A percentile compares a stretch with the other conserved stretches of the same genome.
Conservation (phyloP, 1,140 invertebrate species). For the Drosophila bipectinata region DNA sequence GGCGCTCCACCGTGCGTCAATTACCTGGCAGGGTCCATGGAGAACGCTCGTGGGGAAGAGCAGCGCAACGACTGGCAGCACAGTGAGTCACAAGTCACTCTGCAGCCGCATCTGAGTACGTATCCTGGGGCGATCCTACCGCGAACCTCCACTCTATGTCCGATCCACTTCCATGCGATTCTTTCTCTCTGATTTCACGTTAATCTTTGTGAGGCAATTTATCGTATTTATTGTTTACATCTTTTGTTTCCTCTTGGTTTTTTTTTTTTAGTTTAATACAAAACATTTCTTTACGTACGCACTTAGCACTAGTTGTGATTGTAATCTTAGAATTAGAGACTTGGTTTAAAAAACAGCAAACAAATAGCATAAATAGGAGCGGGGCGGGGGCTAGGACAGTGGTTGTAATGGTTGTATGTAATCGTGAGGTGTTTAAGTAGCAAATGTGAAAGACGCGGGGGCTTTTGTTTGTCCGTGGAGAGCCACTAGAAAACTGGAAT, state of each 20-base stretch:
- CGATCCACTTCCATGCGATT: conserved; percentile 20
- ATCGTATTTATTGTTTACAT: conserved; percentile 40
- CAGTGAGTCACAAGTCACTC: conserved; percentile 87
- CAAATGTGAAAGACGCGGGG: conserved; percentile 18
- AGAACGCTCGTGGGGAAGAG: conserved; percentile 87
- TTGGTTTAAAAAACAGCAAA: conserved; percentile 62
- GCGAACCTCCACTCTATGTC: conserved; percentile 20
- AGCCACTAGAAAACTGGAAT: conserved; percentile 63
- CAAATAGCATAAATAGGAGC: conserved; percentile 63
- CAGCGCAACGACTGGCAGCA: conserved; percentile 92
- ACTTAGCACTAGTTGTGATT: conserved; percentile 81
- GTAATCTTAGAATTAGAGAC: conserved; percentile 75
- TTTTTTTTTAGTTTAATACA: conserved; percentile 53
- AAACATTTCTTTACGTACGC: conserved; percentile 67
- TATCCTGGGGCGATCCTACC: conserved; percentile 79
- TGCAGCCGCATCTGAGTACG: conserved; percentile 84
- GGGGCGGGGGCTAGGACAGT: conserved; percentile 18
- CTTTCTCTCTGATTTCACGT: conserved; percentile 6
- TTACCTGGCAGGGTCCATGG: conserved; percentile 89
- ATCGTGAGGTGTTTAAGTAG: conserved; percentile 33
- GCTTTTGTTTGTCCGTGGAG: conserved; percentile 32
- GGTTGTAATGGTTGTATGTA: conserved; percentile 28
- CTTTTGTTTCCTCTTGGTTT: conserved; percentile 36
- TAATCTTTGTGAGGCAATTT: conserved; percentile 24
- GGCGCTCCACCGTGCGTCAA: conserved; percentile 89